A percentile compares a stretch with the other conserved stretches of the same genome.
phyloP scores from a whole-genome alignment of 2,888 invertebrate genomes.

The Cheilosia impressa region DNA sequence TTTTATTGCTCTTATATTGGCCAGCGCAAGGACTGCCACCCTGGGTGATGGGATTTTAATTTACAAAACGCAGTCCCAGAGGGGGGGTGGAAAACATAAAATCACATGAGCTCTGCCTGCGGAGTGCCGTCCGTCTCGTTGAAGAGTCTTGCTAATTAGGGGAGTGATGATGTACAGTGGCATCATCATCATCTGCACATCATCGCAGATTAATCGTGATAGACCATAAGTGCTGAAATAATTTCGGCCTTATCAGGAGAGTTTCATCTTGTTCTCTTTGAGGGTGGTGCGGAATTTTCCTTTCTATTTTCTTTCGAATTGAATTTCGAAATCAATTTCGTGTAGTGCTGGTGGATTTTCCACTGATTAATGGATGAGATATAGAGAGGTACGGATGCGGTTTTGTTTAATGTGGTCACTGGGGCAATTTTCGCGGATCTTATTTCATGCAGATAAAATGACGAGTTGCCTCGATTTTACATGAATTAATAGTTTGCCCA shows the following conservation, averaged over 20 bases:
- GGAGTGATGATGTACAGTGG: constrained; percentile 49
- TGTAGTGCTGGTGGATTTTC: background rate
- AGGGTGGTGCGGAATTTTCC: background rate
- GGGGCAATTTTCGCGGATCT: no score
- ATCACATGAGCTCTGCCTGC: constrained; percentile 25
- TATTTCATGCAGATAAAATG: no score
- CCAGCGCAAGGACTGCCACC: background rate
- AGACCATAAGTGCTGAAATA: constrained; percentile 23
- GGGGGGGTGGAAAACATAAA: constrained; percentile 33
- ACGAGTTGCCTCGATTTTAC: no score
- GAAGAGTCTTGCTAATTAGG: constrained; percentile 43
- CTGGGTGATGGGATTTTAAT: constrained; percentile 56
- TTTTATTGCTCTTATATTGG: constrained; percentile 55
- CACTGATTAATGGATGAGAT: constrained; percentile 25
- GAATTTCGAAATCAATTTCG: constrained; percentile 24
- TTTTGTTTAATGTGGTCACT: no score
- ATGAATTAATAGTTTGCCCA: no score
- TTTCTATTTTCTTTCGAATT: background rate
- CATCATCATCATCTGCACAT: constrained; percentile 3
- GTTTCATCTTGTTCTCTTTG: background rate
- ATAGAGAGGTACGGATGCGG: background rate
- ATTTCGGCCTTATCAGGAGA: background rate
- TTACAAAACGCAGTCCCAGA: constrained; percentile 44
- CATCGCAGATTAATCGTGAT: constrained; percentile 31
- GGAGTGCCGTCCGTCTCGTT: background rate